Evolutionary conservation across 2,797 vertebrate genomes (phyloP).

Genomic region (Pempheris klunzingeri): DNA sequence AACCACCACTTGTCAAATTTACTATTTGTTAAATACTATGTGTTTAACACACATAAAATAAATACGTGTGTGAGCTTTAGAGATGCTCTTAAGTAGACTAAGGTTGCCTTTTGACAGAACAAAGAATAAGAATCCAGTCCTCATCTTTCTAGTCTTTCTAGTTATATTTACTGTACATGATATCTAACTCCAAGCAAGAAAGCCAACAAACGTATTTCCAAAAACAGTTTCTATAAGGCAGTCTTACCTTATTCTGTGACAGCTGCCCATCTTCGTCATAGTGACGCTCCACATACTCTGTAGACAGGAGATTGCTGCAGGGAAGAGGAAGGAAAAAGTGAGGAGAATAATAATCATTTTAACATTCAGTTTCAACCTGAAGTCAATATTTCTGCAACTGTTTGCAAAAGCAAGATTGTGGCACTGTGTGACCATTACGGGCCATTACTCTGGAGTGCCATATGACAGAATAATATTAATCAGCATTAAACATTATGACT

Average conservation of each 20-base stretch:
- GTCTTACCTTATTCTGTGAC: constrained; percentile 80
- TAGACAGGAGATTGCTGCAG: constrained; percentile 93
- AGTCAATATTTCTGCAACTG: background rate
- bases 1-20: no score
- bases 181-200: background rate
- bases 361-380: constrained; percentile 1
- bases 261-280: constrained; percentile 78
- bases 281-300: constrained; percentile 92
- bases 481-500: constrained; percentile 9
- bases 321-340: constrained; percentile 29
- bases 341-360: background rate
- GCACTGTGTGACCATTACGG: background rate
- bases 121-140: no score
- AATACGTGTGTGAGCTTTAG: no score
- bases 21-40: no score
- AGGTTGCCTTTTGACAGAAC: no score
- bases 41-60: no score
- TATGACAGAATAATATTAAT: constrained; percentile 13
- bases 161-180: background rate
- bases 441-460: background rate
- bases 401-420: background rate
- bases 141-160: no score
- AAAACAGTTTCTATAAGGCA: background rate
- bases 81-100: no score
- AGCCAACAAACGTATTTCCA: background rate